phyloP scores from a whole-genome alignment of 2,113 vertebrate species.

The Tychaedon coryphoeus region DNA sequence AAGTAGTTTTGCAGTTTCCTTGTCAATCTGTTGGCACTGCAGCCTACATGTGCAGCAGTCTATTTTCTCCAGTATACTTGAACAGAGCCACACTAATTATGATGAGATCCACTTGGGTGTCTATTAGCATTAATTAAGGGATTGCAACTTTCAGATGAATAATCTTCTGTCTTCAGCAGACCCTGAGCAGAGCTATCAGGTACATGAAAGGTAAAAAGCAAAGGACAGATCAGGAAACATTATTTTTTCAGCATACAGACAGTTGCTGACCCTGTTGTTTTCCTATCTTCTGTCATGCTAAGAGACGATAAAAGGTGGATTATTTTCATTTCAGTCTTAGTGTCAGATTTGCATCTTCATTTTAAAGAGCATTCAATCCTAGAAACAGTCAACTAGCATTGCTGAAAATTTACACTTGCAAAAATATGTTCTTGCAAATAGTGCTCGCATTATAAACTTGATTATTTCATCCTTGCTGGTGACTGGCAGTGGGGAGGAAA shows the following conservation, averaged over 20 bases:
- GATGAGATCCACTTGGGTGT: not conserved
- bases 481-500: not conserved
- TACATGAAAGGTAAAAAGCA: not conserved
- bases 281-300: not conserved
- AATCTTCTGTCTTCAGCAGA: not conserved
- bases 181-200: not conserved
- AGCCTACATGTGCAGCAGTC: not conserved
- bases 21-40: not conserved
- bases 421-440: slow-evolving; percentile 23
- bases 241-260: not conserved
- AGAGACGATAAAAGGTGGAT: not conserved
- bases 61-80: not conserved
- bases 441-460: not conserved
- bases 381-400: not conserved
- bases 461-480: not conserved
- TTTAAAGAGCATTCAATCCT: slow-evolving; percentile 1
- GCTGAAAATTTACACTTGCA: not conserved
- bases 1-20: not conserved
- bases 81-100: not conserved
- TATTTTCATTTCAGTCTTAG: slow-evolving; percentile 10
- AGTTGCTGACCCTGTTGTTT: not conserved
- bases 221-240: not conserved
- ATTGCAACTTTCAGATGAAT: slow-evolving; percentile 26
- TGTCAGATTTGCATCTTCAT: not conserved
- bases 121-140: slow-evolving; percentile 41